Conservation (phyloP, 1,140 invertebrate genomes). For the Dendroctonus ponderosae region DNA sequence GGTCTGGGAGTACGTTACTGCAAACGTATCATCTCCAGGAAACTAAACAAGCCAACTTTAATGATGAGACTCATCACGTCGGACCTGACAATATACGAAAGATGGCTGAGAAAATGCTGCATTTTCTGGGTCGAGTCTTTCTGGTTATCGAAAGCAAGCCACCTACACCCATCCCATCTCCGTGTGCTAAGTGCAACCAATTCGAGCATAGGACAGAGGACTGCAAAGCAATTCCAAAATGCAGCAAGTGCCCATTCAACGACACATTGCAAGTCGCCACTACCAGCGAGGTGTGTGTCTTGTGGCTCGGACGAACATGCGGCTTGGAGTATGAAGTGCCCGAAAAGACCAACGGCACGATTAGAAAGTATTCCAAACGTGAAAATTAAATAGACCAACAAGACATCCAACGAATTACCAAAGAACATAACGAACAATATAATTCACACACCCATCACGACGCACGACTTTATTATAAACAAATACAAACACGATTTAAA, state of each 20-base stretch:
- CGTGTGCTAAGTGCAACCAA: not conserved
- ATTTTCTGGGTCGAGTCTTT: no score
- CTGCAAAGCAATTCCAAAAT: not conserved
- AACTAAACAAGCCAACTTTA: no score
- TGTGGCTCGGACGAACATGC: slow-evolving; percentile 18
- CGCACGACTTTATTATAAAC: slow-evolving; percentile 22
- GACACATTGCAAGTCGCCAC: slow-evolving; percentile 7
- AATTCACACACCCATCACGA: slow-evolving; percentile 16
- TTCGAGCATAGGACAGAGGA: slow-evolving; percentile 1
- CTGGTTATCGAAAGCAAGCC: slow-evolving; percentile 2
- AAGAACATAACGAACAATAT: slow-evolving; percentile 7
- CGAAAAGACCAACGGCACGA: slow-evolving; percentile 18
- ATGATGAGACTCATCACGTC: no score
- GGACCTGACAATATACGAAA: no score
- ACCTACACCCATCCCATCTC: not conserved
- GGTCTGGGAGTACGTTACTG: no score
- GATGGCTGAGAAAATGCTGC: no score
- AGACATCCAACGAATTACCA: slow-evolving; percentile 13
- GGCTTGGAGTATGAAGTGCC: slow-evolving; percentile 24
- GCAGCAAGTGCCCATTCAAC: not conserved
- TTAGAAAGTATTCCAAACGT: slow-evolving; percentile 22
- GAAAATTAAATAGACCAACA: slow-evolving; percentile 18
- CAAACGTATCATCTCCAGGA: no score
- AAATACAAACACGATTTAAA: not conserved
- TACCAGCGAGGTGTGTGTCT: slow-evolving; percentile 19